A percentile compares a stretch with the other conserved stretches of the same genome.
phyloP scores from a whole-genome alignment of 2,888 invertebrate species.

The Teinopalpus imperialis region DNA sequence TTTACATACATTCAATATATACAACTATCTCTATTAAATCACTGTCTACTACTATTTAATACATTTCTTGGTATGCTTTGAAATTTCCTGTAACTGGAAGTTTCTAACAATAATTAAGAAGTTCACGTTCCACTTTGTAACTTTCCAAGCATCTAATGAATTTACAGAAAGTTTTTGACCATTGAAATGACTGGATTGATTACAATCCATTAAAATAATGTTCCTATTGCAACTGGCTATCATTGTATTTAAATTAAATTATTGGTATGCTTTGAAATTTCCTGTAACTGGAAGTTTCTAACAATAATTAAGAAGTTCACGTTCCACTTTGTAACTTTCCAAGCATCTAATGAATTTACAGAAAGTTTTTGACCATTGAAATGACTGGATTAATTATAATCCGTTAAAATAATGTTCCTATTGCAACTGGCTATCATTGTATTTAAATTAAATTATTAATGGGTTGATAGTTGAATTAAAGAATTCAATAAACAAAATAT shows the following conservation, averaged over 20 bases:
- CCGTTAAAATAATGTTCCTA: neutral
- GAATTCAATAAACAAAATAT: too few species aligned
- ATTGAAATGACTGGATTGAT: constrained; percentile 3
- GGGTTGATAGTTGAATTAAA: too few species aligned
- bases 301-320: constrained; percentile 20
- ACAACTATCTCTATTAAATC: too few species aligned
- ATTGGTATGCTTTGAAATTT: too few species aligned
- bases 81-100: constrained; percentile 14
- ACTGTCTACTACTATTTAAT: too few species aligned
- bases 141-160: constrained; percentile 11
- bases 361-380: constrained; percentile 11
- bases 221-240: neutral
- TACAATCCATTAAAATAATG: neutral
- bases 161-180: constrained; percentile 17
- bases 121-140: constrained; percentile 9
- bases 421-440: neutral
- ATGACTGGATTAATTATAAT: constrained; percentile 4
- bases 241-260: too few species aligned
- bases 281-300: constrained; percentile 15
- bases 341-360: constrained; percentile 15
- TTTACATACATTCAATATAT: neutral
- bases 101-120: constrained; percentile 21
- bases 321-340: constrained; percentile 8
- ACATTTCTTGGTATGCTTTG: too few species aligned
- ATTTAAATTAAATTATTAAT: too few species aligned